A percentile compares a stretch with the other conserved stretches of the same genome.
phyloP scores from a whole-genome alignment of 2,113 vertebrate genomes.

The Seriola rivoliana region DNA sequence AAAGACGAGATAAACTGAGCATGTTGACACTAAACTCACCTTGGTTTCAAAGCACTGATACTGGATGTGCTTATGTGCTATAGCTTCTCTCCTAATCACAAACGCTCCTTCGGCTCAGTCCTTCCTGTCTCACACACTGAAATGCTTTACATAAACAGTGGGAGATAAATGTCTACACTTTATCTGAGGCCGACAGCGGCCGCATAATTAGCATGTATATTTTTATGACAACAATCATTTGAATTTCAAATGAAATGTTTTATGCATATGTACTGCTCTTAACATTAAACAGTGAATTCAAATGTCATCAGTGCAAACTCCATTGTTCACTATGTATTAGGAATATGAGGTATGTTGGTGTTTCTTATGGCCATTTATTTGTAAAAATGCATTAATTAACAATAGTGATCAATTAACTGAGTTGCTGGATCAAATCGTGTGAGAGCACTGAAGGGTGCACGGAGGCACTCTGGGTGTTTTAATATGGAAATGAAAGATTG shows the following conservation, averaged over 20 bases:
- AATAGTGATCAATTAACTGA: constrained; percentile 16
- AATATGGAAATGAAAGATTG: constrained; percentile 28
- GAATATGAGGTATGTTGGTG: background rate
- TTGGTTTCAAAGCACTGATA: constrained; percentile 26
- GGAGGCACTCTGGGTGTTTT: constrained; percentile 19
- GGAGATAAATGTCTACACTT: constrained; percentile 28
- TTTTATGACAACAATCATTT: constrained; percentile 28
- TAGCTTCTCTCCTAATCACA: constrained; percentile 14
- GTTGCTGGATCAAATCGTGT: constrained; percentile 23
- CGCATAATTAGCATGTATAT: constrained; percentile 14
- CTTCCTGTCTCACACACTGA: background rate
- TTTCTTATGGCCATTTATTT: background rate
- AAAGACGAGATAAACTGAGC: background rate
- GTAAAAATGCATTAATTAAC: constrained; percentile 12
- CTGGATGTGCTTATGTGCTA: constrained; percentile 2
- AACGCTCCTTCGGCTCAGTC: background rate
- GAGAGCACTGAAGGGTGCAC: background rate
- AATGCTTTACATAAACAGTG: constrained; percentile 24
- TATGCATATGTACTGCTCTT: background rate
- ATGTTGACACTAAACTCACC: constrained; percentile 10
- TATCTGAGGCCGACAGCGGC: constrained; percentile 16
- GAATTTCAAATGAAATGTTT: constrained; percentile 48
- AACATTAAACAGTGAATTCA: constrained; percentile 10
- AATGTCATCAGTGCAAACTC: background rate
- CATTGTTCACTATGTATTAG: background rate